Percentiles rank a stretch among this genome's conserved stretches.
These are phyloP conservation scores for Chymomyza procnemis DNA, from an alignment of 2,888 invertebrate species.

Conservation along the genomic window DNA sequence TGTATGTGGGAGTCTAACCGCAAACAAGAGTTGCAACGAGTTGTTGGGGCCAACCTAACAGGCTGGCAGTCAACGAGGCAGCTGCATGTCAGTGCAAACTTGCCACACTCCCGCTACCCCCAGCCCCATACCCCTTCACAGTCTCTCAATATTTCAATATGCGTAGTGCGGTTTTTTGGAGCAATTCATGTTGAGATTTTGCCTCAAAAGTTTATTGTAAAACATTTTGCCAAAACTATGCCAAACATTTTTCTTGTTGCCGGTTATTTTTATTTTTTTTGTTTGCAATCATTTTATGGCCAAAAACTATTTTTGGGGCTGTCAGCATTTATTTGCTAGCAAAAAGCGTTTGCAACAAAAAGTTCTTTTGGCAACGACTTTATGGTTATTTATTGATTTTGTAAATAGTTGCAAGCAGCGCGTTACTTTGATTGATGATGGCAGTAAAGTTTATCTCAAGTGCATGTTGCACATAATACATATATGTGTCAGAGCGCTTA, in stretches of 20 bases:
- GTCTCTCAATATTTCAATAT: background rate
- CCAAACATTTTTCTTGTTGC: slow-evolving; percentile 61
- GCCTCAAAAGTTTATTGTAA: slow-evolving; percentile 61
- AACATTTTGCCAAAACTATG: slow-evolving; percentile 66
- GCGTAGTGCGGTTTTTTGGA: slow-evolving; percentile 22
- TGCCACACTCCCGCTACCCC: no score
- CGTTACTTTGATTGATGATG: slow-evolving; percentile 60
- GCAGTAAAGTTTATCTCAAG: background rate
- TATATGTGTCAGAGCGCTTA: background rate
- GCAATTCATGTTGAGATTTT: slow-evolving; percentile 52
- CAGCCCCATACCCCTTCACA: background rate
- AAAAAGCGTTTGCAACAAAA: background rate
- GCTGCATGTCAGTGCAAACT: slow-evolving; percentile 22
- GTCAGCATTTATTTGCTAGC: slow-evolving; percentile 55
- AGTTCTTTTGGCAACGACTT: slow-evolving; percentile 48
- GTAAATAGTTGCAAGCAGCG: slow-evolving; percentile 50
- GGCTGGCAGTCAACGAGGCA: slow-evolving; percentile 16
- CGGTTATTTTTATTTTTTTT: background rate
- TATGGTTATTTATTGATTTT: slow-evolving; percentile 70
- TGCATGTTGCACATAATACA: background rate
- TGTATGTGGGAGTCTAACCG: slow-evolving; percentile 35
- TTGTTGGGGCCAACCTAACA: slow-evolving; percentile 30
- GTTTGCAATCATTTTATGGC: slow-evolving; percentile 37
- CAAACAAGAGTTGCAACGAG: slow-evolving; percentile 61
- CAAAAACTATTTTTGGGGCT: slow-evolving; percentile 61